These are phyloP conservation scores for Brienomyrus brachyistius DNA, from an alignment of 2,113 vertebrate genomes.

Conservation along the genomic window DNA sequence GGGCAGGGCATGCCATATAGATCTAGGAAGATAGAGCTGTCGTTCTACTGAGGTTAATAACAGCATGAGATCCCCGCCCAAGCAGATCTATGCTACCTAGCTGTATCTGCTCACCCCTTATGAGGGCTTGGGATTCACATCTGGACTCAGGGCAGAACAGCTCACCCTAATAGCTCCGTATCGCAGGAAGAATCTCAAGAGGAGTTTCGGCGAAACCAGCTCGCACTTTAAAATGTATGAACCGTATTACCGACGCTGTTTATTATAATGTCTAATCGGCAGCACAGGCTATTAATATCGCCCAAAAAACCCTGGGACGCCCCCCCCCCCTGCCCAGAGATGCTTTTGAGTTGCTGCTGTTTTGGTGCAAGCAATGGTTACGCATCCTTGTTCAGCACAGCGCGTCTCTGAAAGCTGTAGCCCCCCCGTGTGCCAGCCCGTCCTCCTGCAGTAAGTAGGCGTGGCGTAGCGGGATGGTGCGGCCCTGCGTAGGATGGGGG, in stretches of 20 bases:
- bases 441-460: constrained; percentile 60
- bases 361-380: not conserved
- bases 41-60: not conserved
- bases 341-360: not conserved
- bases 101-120: not conserved
- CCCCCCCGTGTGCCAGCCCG: constrained; percentile 28
- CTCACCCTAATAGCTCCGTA: not conserved
- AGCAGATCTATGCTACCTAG: not conserved
- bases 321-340: too few relatives aligned
- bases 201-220: not conserved
- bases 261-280: not conserved
- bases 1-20: not conserved
- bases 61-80: not conserved
- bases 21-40: not conserved
- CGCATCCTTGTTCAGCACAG: not conserved
- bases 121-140: not conserved
- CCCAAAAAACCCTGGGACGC: not conserved
- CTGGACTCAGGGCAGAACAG: not conserved
- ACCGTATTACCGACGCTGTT: not conserved
- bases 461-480: constrained; percentile 47
- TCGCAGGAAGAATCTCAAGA: not conserved
- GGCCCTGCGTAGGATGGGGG: constrained; percentile 5
- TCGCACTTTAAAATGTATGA: not conserved
- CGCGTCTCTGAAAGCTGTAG: not conserved
- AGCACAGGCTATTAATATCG: not conserved